Percentiles rank a stretch among this genome's conserved stretches.
phyloP scores from a whole-genome alignment of 1,140 invertebrate genomes.

The Scaptomyza hsui region DNA sequence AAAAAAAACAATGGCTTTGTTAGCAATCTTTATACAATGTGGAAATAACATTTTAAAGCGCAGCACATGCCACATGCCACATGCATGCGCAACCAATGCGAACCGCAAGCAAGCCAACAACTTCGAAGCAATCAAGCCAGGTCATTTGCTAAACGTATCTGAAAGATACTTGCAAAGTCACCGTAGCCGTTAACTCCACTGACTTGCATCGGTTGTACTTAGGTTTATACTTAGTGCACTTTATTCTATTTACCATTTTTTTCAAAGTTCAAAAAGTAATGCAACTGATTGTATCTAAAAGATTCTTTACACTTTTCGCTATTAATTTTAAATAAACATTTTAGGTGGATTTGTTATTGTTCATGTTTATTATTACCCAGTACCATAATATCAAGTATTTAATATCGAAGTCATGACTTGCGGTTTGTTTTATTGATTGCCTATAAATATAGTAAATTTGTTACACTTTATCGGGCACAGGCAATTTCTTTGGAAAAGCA shows the following conservation, averaged over 20 bases:
- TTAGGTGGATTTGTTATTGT: too few species aligned
- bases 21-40: slow-evolving; percentile 1
- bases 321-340: not conserved
- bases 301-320: not conserved
- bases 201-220: not conserved
- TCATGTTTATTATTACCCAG: too few species aligned
- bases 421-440: not conserved
- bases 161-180: not conserved
- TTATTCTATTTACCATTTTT: not conserved
- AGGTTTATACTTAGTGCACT: not conserved
- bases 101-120: not conserved
- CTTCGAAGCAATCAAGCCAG: not conserved
- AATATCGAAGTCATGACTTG: too few species aligned
- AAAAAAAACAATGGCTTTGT: not conserved
- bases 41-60: slow-evolving; percentile 1
- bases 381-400: too few species aligned
- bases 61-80: not conserved
- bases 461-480: not conserved
- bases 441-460: not conserved
- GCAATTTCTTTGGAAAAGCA: slow-evolving; percentile 3
- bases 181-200: not conserved
- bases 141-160: slow-evolving; percentile 4
- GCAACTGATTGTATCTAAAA: not conserved
- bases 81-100: not conserved
- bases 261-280: not conserved